Percentiles rank a stretch among this genome's conserved stretches.
phyloP scores from a whole-genome alignment of 2,113 vertebrate species.

The Tamias sibiricus region DNA sequence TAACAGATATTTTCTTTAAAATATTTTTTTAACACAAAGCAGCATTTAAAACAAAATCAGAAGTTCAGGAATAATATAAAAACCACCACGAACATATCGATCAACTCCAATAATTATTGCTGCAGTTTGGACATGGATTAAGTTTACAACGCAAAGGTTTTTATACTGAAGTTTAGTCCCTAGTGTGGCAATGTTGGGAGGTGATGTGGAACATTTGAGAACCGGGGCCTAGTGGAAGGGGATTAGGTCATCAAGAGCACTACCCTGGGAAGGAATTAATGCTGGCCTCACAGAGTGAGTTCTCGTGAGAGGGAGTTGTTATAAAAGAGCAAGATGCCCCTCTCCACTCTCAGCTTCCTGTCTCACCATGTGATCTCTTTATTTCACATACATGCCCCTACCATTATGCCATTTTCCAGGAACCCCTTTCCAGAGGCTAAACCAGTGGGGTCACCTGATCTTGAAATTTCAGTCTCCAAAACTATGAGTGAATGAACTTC shows the following conservation, averaged over 20 bases:
- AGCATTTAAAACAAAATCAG: not conserved
- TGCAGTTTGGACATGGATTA: not conserved
- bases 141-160: not conserved
- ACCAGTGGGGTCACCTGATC: not conserved
- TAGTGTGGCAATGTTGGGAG: not conserved
- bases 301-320: not conserved
- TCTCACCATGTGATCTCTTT: not conserved
- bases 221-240: rapidly evolving
- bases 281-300: not conserved
- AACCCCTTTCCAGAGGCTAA: not conserved
- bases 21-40: not conserved
- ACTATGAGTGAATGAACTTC: not conserved
- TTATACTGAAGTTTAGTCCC: not conserved
- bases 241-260: not conserved
- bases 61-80: not conserved
- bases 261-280: not conserved
- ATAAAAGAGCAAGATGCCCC: not conserved
- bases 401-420: not conserved
- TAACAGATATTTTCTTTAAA: not conserved
- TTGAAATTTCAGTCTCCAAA: not conserved
- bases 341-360: not conserved
- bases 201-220: not conserved
- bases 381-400: not conserved
- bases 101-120: not conserved
- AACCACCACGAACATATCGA: not conserved